phyloP scores from a whole-genome alignment of 2,888 invertebrate genomes.

The Limnephilus auricula region DNA sequence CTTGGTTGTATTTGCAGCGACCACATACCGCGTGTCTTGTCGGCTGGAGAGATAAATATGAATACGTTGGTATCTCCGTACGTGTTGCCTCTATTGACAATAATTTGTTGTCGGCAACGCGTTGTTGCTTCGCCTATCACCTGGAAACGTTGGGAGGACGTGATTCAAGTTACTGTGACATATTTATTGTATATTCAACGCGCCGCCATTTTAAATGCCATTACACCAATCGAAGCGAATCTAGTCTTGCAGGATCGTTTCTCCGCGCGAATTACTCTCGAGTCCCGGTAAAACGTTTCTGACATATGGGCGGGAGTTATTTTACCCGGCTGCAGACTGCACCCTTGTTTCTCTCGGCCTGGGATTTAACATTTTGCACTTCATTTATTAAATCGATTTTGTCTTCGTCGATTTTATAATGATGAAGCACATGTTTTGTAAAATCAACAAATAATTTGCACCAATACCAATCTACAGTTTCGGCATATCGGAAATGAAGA shows the following conservation, averaged over 20 bases:
- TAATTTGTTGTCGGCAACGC: slow-evolving; percentile 2
- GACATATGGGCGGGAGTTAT: background rate
- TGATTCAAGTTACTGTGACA: slow-evolving; percentile 29
- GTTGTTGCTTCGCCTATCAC: background rate
- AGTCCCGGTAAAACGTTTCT: background rate
- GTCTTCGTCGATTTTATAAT: background rate
- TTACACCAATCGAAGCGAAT: slow-evolving; percentile 25
- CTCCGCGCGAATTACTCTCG: slow-evolving; percentile 22
- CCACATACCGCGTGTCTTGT: background rate
- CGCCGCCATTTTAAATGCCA: slow-evolving; percentile 30
- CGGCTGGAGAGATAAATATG: background rate
- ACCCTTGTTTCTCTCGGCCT: background rate
- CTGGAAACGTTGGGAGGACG: background rate
- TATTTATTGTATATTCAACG: slow-evolving; percentile 28
- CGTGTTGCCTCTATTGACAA: slow-evolving; percentile 13
- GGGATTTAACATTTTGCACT: background rate
- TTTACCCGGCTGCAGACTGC: background rate
- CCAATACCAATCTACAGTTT: background rate
- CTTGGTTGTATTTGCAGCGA: background rate
- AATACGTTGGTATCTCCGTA: background rate
- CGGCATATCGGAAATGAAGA: background rate
- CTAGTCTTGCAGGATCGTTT: slow-evolving; percentile 17
- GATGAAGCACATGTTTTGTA: background rate
- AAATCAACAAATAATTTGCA: background rate
- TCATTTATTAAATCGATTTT: background rate